Base-by-base conservation (phyloP, 2,797 vertebrate genomes). In the Mastacembelus armatus region DNA sequence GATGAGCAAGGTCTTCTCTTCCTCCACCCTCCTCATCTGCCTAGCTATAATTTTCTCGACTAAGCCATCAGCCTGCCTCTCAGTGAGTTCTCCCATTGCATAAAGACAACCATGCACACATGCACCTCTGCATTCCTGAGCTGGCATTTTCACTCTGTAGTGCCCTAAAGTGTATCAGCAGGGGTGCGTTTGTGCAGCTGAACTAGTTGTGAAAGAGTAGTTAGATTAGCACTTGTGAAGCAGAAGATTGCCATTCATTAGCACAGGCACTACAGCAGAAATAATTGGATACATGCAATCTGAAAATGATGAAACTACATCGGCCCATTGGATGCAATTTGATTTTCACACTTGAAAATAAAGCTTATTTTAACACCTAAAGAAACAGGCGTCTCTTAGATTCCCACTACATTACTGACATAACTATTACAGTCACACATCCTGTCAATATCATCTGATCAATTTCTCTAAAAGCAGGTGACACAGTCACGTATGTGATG, bases 171-270 rank as follows among this genome's bases (percentile, higher is more conserved):
- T 33, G 14, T 19, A 22, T 45, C 14, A 39, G 21, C 45, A 54
- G 21, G 15, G 19, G 14, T n/a, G 19, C 62, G 58, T 59, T 51
- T 21, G 22, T 22, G 26, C 38, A 4, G 16, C 11, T 10, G 2
- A 21, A 33, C 50, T 21, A 15, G 14, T 57, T 11, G 29, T 42
- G 19, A 33, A 19, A 45, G 24, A 12, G 52, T 38, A 66, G 69
- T 65, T n/a, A n/a, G 70, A 86, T 78, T 71, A 84, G 80, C 64
- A 66, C 61, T 35, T 8, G 47, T 68, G 43, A 43, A 38, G 47
- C n/a, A 83, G 51, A 68, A 40, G 80, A 52, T 40, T 76, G 66
- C 75, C 64, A 70, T 68, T 85, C 50, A 80, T 86, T 85, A 85
- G 56, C 54, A 30, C 40, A 61, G 26, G 54, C 47, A 24, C 51